A percentile compares a stretch with the other conserved stretches of the same genome.
Conservation (phyloP, 1,140 invertebrate genomes). For the Helicoverpa zea region DNA sequence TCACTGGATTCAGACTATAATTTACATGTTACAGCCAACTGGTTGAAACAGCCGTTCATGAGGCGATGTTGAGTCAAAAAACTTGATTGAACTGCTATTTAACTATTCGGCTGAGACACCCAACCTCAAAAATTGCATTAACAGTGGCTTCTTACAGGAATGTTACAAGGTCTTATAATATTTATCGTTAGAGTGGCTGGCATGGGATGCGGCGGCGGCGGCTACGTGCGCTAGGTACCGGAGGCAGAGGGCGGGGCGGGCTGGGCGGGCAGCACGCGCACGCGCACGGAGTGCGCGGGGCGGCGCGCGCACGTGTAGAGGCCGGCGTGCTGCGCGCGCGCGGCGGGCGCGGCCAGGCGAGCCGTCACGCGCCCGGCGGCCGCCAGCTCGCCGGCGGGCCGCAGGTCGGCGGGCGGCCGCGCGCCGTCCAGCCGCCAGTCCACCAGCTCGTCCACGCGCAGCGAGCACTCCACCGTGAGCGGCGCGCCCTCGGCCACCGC, state of each 20-base stretch:
- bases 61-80: too few relatives aligned
- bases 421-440: constrained; percentile 61
- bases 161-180: not conserved
- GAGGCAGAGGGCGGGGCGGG: constrained; percentile 51
- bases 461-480: constrained; percentile 55
- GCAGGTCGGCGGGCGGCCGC: constrained; percentile 53
- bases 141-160: not conserved
- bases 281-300: constrained; percentile 89
- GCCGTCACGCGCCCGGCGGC: constrained; percentile 50
- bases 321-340: constrained; percentile 59
- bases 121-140: too few relatives aligned
- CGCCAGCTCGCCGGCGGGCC: constrained; percentile 41
- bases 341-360: constrained; percentile 55
- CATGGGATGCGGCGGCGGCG: constrained; percentile 13
- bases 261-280: constrained; percentile 59
- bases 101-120: too few relatives aligned
- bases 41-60: too few relatives aligned
- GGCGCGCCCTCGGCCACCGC: constrained; percentile 52
- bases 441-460: constrained; percentile 59
- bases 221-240: constrained; percentile 37
- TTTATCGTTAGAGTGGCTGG: not conserved
- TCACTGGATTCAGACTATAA: too few relatives aligned
- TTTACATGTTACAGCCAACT: too few relatives aligned
- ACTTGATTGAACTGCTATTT: too few relatives aligned
- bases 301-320: constrained; percentile 90